Percentiles rank a stretch among this genome's conserved stretches.
Conservation (phyloP, 2,797 vertebrate species). For the Pangasius sanitwongsei region DNA sequence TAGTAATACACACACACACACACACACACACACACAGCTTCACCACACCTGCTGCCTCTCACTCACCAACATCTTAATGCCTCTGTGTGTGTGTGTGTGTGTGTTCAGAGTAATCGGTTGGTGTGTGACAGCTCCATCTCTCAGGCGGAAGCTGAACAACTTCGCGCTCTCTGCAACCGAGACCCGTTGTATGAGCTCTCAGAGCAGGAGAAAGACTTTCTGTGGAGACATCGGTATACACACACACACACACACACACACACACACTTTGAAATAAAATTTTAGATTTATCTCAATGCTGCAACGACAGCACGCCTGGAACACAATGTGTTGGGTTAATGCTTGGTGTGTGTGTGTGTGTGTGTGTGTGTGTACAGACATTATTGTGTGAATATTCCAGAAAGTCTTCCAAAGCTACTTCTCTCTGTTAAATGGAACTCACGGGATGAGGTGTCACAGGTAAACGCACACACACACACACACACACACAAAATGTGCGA, state of each 20-base stretch:
- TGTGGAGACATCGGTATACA: conserved; percentile 69
- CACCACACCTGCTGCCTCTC: not conserved
- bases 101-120: conserved; percentile 65
- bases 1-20: conserved; percentile 52
- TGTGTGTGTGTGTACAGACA: conserved; percentile 57
- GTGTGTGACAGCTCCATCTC: conserved; percentile 68
- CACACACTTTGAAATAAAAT: not conserved
- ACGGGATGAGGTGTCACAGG: conserved; percentile 70
- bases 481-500: not conserved
- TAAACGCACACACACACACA: conserved; percentile 29
- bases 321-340: not conserved
- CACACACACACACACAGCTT: not conserved
- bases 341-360: not conserved
- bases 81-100: conserved; percentile 8
- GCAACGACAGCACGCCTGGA: not conserved
- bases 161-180: conserved; percentile 63
- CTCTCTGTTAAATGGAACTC: conserved; percentile 73
- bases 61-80: not conserved
- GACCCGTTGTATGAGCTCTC: conserved; percentile 71
- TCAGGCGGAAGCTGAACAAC: conserved; percentile 65
- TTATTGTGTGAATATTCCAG: conserved; percentile 69
- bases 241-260: not conserved
- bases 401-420: conserved; percentile 69
- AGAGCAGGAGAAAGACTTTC: conserved; percentile 72
- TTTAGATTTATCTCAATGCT: not conserved